Percentiles rank a stretch among this genome's conserved stretches.
Conservation (phyloP, 2,113 vertebrate species). For the Serilophus lunatus region DNA sequence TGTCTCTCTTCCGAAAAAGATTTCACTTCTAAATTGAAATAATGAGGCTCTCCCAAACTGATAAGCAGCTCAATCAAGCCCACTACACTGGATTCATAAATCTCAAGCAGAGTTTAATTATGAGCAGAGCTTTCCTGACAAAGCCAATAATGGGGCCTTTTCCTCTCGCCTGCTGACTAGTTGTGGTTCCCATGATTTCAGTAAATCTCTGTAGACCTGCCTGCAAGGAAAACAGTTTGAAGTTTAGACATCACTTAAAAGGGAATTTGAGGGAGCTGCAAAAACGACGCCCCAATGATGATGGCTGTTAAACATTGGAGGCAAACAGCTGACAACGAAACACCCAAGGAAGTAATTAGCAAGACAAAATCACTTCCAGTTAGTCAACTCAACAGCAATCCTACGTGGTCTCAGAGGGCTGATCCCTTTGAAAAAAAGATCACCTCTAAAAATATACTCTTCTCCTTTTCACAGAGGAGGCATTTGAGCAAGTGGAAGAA, state of each 20-base stretch:
- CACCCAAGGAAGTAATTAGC: background rate
- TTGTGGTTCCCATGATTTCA: conserved; percentile 12
- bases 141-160: background rate
- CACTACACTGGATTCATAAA: background rate
- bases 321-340: background rate
- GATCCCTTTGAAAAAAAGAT: background rate
- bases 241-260: background rate
- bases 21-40: conserved; percentile 61
- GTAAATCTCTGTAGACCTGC: background rate
- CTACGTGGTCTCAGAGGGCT: background rate
- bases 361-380: background rate
- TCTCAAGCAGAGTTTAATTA: conserved; percentile 16
- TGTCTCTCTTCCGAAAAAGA: conserved; percentile 27
- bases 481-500: background rate
- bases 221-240: background rate
- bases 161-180: background rate
- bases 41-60: conserved; percentile 39
- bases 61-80: conserved; percentile 41
- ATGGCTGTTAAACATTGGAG: background rate
- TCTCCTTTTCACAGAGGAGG: background rate
- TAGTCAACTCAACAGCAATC: background rate
- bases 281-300: fast-evolving
- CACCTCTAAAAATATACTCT: background rate
- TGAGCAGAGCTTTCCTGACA: background rate
- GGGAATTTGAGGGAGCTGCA: background rate